Base-by-base conservation (phyloP, 2,888 invertebrate species). In the Pantelozetes paolii region DNA sequence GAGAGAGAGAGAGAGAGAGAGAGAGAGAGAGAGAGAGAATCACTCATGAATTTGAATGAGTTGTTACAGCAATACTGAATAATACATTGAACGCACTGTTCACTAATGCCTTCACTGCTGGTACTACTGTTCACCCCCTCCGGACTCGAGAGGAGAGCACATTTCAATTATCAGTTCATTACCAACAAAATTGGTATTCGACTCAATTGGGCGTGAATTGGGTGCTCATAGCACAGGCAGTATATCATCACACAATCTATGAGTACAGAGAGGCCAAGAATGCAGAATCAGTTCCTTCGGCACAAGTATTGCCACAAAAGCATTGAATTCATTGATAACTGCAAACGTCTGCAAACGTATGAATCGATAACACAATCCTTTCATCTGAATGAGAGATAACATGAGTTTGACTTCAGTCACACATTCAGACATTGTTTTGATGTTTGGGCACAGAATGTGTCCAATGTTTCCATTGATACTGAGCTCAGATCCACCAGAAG, bases 101-200 rank as follows among this genome's bases (percentile, higher is more conserved):
- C n/a, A n/a, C n/a, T n/a, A n/a, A n/a, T n/a, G n/a, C n/a, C n/a
- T n/a, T n/a, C n/a, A n/a, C n/a, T n/a, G n/a, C n/a, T n/a, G n/a
- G n/a, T n/a, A n/a, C n/a, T n/a, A n/a, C n/a, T n/a, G n/a, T n/a
- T n/a, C 70, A 45, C 70, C 42, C 70, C 48, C 70, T 70, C 70
- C 70, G 70, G 70, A 48, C 70, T 42, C 70, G 70, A 70, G 70
- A 70, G 40, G 40, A 70, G 70, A 70, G 70, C 62, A 45, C 75
- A 76, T 77, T 77, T 77, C 77, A 77, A 77, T 77, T 77, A 77
- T 75, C 74, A 74, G 73, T 77, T 76, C 77, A 77, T 77, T 77
- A 75, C 76, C 71, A 69, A 67, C 74, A 71, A 76, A 76, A 76
- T 76, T 75, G 72, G 74, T 75, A 62, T 75, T 72, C 72, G 77